Evolutionary conservation across 2,113 vertebrate species (phyloP), one percentile per base, ranked within the genome.

Genomic region (Indicator maculatus): DNA sequence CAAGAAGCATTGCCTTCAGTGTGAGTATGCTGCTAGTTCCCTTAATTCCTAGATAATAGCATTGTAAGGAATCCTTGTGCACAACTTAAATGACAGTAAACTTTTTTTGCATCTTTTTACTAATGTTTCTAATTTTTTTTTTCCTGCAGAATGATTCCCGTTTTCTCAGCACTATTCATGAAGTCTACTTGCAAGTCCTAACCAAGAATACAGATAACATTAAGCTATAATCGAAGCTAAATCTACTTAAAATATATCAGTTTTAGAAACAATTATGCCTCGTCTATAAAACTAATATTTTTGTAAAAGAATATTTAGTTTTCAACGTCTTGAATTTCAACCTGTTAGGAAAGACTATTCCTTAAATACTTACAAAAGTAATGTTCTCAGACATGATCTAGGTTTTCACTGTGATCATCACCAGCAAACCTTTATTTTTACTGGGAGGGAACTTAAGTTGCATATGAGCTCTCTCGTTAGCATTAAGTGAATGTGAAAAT

Each of bases 141-240:
- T 76, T 78, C 70, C 90, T 97, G 64, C 97, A 99, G 99, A 99
- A 99, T 33, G 99, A 99, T 94, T 96, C 98, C 50, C 96, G 94
- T 92, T 99, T 99, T 97, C 98, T 99, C 76, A 97, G 97, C 84
- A 98, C 98, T 44, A 98, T 99, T 95, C 99, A 99, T 30, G 98
- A 99, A 87, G 98, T 99, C 71, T 99, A 99, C 96, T 95, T 99
- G 89, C 98, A 99, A 97, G 98, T 98, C 96, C 93, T 99, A 86
- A 97, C 98, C 95, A 99, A 99, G 98, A 98, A 98, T 89, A 97
- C 98, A 73, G 98, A 98, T 95, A 98, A 97, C 90, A 93, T 99
- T 95, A 99, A 98, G 86, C 97, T 99, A 96, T 99, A 99, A 98
- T 96, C 53, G 24, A 88, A 92, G 89, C 63, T 79, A 81, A 65